A percentile compares a stretch with the other conserved stretches of the same genome.
These are phyloP conservation scores for Euleptes europaea DNA, from an alignment of 2,113 vertebrate genomes.

Conservation along the genomic window DNA sequence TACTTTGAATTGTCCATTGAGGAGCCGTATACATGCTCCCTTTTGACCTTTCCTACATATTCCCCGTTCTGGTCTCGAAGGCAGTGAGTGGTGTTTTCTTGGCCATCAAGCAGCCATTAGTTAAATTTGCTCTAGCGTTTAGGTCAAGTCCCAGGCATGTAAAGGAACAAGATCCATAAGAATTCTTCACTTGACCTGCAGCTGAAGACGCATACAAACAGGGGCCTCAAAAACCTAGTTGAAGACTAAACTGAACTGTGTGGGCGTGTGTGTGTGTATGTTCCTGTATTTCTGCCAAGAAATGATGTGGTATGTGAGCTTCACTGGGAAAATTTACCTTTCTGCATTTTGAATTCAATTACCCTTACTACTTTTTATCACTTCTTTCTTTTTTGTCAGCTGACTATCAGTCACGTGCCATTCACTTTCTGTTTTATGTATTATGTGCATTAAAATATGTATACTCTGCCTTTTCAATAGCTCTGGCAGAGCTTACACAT, in stretches of 20 bases:
- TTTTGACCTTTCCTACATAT: constrained; percentile 26
- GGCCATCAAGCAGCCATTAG: background rate
- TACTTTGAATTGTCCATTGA: constrained; percentile 30
- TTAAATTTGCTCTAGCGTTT: background rate
- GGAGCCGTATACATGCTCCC: constrained; percentile 3
- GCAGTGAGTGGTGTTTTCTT: background rate
- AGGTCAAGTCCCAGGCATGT: background rate
- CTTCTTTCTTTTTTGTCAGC: too few species aligned
- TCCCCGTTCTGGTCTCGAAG: background rate
- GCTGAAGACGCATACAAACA: rapidly evolving
- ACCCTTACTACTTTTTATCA: background rate
- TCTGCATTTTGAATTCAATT: background rate
- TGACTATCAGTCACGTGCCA: too few species aligned
- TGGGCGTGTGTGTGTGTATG: background rate
- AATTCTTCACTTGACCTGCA: background rate
- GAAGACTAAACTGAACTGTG: background rate
- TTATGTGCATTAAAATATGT: too few species aligned
- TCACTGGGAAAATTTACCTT: background rate
- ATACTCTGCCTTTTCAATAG: too few species aligned
- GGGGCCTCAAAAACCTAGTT: background rate
- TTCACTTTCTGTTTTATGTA: too few species aligned
- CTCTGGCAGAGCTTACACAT: too few species aligned
- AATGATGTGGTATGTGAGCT: background rate
- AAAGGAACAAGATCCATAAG: rapidly evolving
- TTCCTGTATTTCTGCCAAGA: background rate